phyloP scores from a whole-genome alignment of 2,888 invertebrate genomes.

The Ethmia dodecea region DNA sequence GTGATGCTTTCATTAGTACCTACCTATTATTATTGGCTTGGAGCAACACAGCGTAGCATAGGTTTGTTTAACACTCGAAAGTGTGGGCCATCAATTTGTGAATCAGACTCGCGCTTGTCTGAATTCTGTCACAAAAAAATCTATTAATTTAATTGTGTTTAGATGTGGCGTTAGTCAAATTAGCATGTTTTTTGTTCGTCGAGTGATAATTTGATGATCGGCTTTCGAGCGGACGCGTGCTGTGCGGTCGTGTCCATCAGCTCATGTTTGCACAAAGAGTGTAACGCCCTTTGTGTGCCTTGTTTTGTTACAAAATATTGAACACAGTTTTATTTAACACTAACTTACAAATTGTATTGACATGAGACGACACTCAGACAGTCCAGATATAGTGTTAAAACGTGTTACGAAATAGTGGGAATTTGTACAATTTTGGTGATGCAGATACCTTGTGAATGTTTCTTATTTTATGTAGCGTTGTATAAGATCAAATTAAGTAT shows the following conservation, averaged over 20 bases:
- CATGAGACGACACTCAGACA: conserved; percentile 53
- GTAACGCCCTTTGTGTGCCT: conserved; percentile 75
- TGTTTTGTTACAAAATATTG: conserved; percentile 77
- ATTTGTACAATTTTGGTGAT: no score
- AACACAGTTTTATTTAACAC: conserved; percentile 77
- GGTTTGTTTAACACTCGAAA: conserved; percentile 22
- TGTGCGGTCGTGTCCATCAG: conserved; percentile 20
- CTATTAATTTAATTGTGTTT: conserved; percentile 28
- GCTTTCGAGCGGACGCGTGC: conserved; percentile 22
- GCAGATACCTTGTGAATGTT: no score
- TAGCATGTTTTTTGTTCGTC: conserved; percentile 30
- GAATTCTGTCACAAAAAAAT: conserved; percentile 18
- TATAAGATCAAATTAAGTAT: no score
- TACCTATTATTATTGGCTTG: conserved; percentile 18
- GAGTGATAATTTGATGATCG: conserved; percentile 67
- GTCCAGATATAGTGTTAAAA: conserved; percentile 31
- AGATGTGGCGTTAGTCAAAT: conserved; percentile 24
- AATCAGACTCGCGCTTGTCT: conserved; percentile 23
- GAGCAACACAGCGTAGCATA: no score
- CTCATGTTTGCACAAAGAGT: conserved; percentile 60
- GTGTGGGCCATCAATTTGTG: conserved; percentile 14
- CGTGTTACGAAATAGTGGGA: no score
- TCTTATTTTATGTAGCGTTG: no score
- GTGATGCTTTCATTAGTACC: conserved; percentile 34
- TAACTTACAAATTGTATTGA: conserved; percentile 68